phyloP scores from a whole-genome alignment of 2,113 vertebrate genomes.

The Nesogale talazaci region DNA sequence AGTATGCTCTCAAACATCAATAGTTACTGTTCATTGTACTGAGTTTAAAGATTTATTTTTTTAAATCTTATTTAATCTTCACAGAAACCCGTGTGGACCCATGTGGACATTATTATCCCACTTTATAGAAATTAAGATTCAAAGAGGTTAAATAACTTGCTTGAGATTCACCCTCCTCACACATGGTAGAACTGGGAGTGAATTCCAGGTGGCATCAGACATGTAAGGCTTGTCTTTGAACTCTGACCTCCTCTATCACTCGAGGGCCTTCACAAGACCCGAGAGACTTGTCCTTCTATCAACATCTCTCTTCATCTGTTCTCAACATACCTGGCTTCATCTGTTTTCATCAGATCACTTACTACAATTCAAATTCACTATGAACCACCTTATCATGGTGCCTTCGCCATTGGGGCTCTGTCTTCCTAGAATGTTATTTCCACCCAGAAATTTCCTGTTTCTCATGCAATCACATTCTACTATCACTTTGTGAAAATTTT shows the following conservation, averaged over 20 bases:
- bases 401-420: conserved; percentile 25
- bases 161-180: neutral
- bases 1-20: neutral
- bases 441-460: neutral
- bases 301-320: neutral
- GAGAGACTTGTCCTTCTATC: neutral
- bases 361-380: neutral
- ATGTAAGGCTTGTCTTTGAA: neutral
- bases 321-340: neutral
- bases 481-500: conserved; percentile 8
- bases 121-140: neutral
- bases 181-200: neutral
- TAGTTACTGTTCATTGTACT: neutral
- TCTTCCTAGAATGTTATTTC: conserved; percentile 12
- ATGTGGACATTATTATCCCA: neutral
- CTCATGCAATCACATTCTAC: neutral
- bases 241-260: neutral
- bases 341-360: neutral
- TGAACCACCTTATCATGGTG: neutral
- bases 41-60: neutral
- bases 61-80: conserved; percentile 38
- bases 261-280: neutral
- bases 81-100: neutral
- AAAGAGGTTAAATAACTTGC: neutral
- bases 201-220: neutral